Percentiles rank a stretch among this genome's conserved stretches.
Conservation (phyloP, 1,140 invertebrate genomes). For the Ceratina australensis region DNA sequence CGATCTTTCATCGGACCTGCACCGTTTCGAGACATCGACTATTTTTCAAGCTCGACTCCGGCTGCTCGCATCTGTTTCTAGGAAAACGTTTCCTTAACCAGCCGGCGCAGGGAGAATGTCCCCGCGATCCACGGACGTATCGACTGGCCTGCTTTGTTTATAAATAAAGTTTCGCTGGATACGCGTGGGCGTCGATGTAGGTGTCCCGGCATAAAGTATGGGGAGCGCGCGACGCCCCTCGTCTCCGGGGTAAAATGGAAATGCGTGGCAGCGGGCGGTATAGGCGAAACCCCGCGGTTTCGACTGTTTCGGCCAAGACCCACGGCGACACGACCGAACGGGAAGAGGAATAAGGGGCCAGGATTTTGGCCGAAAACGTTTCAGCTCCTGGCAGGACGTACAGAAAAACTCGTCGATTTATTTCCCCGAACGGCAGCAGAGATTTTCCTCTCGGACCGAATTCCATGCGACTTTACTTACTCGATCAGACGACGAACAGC, state of each 20-base stretch:
- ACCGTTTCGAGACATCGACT: background rate
- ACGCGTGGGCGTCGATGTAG: slow-evolving; percentile 36
- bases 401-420: slow-evolving; percentile 53
- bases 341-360: slow-evolving; percentile 27
- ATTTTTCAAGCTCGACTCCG: slow-evolving; percentile 12
- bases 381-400: slow-evolving; percentile 30
- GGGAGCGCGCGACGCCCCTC: slow-evolving; percentile 34
- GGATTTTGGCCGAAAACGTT: slow-evolving; percentile 30
- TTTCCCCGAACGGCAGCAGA: no score
- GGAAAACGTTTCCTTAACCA: slow-evolving; percentile 23
- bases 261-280: slow-evolving; percentile 70
- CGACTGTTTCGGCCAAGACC: slow-evolving; percentile 38
- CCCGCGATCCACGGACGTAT: slow-evolving; percentile 29
- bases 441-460: background rate
- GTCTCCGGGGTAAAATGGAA: slow-evolving; percentile 69
- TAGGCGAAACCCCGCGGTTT: slow-evolving; percentile 67
- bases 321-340: slow-evolving; percentile 27
- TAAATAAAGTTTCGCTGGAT: slow-evolving; percentile 41
- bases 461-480: no score
- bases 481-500: no score
- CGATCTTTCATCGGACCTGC: slow-evolving; percentile 10
- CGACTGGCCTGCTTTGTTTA: slow-evolving; percentile 45
- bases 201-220: slow-evolving; percentile 47
- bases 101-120: slow-evolving; percentile 11
- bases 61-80: slow-evolving; percentile 20